phyloP scores from a whole-genome alignment of 92 coral and sea anemone species.

The Siderastrea radians region DNA sequence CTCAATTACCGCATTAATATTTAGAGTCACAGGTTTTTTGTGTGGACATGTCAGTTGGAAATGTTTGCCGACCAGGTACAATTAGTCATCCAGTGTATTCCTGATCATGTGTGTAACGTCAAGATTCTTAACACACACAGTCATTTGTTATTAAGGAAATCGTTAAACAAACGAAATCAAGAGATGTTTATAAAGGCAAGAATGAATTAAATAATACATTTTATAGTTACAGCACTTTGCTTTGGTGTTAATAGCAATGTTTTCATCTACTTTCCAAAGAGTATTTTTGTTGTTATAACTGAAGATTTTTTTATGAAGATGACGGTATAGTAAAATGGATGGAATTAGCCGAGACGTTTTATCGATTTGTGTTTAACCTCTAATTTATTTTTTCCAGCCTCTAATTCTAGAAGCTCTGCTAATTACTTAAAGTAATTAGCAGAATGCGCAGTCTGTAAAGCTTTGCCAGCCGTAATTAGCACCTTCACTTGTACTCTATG shows the following conservation, averaged over 20 bases:
- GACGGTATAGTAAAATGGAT: background rate
- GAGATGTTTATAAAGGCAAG: background rate
- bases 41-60: background rate
- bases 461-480: slow-evolving; percentile 41
- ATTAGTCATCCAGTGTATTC: background rate
- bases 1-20: slow-evolving; percentile 13
- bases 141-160: background rate
- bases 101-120: background rate
- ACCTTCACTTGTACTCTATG: slow-evolving; percentile 3
- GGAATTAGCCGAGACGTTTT: background rate
- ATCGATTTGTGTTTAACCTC: background rate
- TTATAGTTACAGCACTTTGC: background rate
- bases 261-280: background rate
- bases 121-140: background rate
- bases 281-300: background rate
- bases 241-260: background rate
- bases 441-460: slow-evolving; percentile 15
- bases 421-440: slow-evolving; percentile 48
- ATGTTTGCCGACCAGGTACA: background rate
- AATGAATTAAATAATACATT: background rate
- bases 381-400: background rate
- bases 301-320: background rate
- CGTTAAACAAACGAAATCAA: background rate
- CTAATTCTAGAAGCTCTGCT: background rate
- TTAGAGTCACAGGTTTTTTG: background rate